Base-by-base conservation (phyloP, 37 sponge, comb jelly and placozoan genomes). In the Crambe crambe region DNA sequence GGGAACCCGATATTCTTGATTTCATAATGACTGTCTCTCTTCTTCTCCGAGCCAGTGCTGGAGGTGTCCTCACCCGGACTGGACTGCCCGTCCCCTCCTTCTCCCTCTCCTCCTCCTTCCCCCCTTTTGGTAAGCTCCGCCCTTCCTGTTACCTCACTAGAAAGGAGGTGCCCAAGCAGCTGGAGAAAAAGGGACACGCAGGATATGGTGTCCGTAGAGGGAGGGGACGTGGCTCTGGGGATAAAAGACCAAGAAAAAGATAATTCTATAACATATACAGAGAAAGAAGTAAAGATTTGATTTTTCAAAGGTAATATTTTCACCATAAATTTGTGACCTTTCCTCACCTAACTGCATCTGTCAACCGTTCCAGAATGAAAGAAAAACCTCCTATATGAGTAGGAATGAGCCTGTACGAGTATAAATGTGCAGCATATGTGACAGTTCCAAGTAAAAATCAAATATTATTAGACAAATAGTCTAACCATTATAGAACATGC, bases 151-250 rank as follows among this genome's bases (percentile, higher is more conserved):
- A 73, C 64, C 54, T 58, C 42, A 25, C 61, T 47, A 15, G 79
- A 68, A 56, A 79, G 79, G 26, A 88, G 62, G 3, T 26, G 57
- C 20, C 58, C 56, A 20, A 88, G 58, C 8, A 82, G 43, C 37
- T 82, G 83, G 30, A 88, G 74, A 64, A 88, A 83, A 30, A 82
- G 64, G 9, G 89, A 82, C 9, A 76, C 54, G 41, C 80, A 86
- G 23, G 80, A 73, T 8, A 86, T 23, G 26, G 44, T 56, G 42
- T 79, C 86, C 4, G 56, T 39, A 35, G 80, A 56, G 26, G 67
- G 60, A 34, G 65, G 60, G 51, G 60, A 21, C 47, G 82, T 21
- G 67, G 75, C 31, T 31, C 73, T 85, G 78, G 51, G 51, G 51
- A 15, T 47, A 12, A 47, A 47, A 12, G 12, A 12, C 12, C 10